Conservation (phyloP, 2,113 vertebrate species). For the Tychaedon coryphoeus region DNA sequence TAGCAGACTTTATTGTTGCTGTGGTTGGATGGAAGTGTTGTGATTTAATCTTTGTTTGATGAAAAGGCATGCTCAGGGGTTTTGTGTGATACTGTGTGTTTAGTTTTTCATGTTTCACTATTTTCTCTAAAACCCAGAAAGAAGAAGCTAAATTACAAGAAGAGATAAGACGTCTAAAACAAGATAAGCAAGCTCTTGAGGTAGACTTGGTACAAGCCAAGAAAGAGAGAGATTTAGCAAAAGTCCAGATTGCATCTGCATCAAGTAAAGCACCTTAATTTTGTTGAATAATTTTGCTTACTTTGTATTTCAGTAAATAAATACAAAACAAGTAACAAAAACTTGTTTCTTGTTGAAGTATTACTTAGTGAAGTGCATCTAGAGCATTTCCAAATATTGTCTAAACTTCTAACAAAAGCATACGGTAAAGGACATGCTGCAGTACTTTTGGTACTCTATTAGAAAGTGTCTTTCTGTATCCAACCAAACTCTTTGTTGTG, state of each 20-base stretch:
- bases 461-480: neutral
- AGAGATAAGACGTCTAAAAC: constrained; percentile 79
- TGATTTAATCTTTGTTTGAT: neutral
- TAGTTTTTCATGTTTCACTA: neutral
- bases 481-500: neutral
- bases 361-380: neutral
- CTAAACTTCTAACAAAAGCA: neutral
- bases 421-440: neutral
- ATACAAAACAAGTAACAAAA: neutral
- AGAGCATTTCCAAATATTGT: neutral
- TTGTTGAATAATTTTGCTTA: neutral
- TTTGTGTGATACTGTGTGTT: neutral
- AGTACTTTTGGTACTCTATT: neutral
- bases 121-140: constrained; percentile 71
- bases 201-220: constrained; percentile 83
- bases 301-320: neutral
- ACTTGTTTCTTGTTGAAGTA: neutral
- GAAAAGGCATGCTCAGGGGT: neutral
- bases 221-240: constrained; percentile 83
- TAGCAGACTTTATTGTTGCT: neutral
- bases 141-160: constrained; percentile 78
- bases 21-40: neutral
- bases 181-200: constrained; percentile 86
- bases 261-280: constrained; percentile 72
- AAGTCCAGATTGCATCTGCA: constrained; percentile 70